These are phyloP conservation scores for Ormyrus rosae DNA, from an alignment of 2,888 invertebrate species.

Conservation along the genomic window DNA sequence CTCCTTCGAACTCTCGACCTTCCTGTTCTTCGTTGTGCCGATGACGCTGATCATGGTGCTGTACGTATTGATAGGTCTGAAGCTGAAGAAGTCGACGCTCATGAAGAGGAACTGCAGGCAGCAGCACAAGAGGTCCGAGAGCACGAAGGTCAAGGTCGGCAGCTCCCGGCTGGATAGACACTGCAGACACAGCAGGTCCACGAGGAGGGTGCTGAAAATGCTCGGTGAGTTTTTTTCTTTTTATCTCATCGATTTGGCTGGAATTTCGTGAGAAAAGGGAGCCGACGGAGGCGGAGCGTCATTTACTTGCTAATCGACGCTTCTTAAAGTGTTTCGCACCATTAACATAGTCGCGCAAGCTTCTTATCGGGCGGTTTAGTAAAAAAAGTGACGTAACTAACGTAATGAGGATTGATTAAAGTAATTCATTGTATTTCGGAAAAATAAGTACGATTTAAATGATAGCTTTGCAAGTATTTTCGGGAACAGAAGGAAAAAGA, in stretches of 20 bases:
- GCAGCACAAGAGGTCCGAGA: conserved; percentile 41
- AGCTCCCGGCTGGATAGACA: conserved; percentile 61
- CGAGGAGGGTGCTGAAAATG: conserved; percentile 85
- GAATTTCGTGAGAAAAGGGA: too few relatives aligned
- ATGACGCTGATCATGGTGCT: conserved; percentile 80
- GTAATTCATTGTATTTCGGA: too few relatives aligned
- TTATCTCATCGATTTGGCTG: not conserved
- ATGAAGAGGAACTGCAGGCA: conserved; percentile 71
- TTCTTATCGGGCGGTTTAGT: too few relatives aligned
- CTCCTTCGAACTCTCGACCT: conserved; percentile 80
- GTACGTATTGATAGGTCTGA: conserved; percentile 77
- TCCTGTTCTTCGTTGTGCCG: conserved; percentile 81
- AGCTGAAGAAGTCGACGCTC: conserved; percentile 77
- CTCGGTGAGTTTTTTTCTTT: conserved; percentile 78
- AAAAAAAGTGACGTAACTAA: too few relatives aligned
- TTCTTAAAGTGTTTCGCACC: too few relatives aligned
- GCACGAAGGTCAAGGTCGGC: conserved; percentile 58
- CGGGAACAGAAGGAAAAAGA: too few relatives aligned
- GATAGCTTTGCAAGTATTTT: too few relatives aligned
- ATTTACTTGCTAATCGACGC: too few relatives aligned
- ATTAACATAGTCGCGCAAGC: too few relatives aligned
- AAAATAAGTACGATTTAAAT: too few relatives aligned
- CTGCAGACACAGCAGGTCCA: conserved; percentile 78
- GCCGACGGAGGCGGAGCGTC: too few relatives aligned
- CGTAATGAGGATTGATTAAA: too few relatives aligned